Conservation (phyloP, 2,888 invertebrate species). For the Lochmaea capreae region DNA sequence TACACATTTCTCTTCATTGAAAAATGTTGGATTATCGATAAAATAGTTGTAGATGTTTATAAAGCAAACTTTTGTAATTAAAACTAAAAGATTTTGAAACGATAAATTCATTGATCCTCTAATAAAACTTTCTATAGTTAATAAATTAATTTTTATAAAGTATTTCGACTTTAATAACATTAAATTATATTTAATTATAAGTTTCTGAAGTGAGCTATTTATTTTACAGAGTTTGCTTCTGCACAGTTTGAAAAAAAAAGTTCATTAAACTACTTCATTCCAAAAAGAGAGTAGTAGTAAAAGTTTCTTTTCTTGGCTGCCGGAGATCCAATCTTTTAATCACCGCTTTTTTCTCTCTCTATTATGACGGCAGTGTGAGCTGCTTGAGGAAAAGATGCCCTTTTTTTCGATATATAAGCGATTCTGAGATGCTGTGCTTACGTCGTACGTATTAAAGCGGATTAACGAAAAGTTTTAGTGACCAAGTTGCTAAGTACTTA, state of each 20-base stretch:
- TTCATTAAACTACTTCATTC: conserved; percentile 29
- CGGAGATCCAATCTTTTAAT: conserved; percentile 15
- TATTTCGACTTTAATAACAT: conserved; percentile 26
- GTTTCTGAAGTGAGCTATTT: conserved; percentile 20
- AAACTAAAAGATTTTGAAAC: too few relatives aligned
- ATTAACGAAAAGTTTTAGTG: background rate
- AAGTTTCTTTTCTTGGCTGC: background rate
- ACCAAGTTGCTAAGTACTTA: background rate
- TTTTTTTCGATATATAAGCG: background rate
- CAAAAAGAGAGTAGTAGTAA: background rate
- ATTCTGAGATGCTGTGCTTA: background rate
- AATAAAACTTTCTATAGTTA: conserved; percentile 20
- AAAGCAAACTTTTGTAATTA: too few relatives aligned
- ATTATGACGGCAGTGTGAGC: conserved; percentile 10
- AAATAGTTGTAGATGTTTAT: too few relatives aligned
- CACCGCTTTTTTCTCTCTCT: conserved; percentile 3
- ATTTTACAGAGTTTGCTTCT: conserved; percentile 12
- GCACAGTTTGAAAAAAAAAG: conserved; percentile 22
- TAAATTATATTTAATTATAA: conserved; percentile 34
- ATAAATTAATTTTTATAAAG: conserved; percentile 30
- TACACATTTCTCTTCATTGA: too few relatives aligned
- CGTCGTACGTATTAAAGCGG: background rate
- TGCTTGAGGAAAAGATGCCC: conserved; percentile 1
- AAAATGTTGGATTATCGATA: too few relatives aligned
- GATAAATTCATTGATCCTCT: conserved; percentile 6